These are phyloP conservation scores for Drosophila albomicans DNA, from an alignment of 1,140 invertebrate genomes.

Conservation along the genomic window DNA sequence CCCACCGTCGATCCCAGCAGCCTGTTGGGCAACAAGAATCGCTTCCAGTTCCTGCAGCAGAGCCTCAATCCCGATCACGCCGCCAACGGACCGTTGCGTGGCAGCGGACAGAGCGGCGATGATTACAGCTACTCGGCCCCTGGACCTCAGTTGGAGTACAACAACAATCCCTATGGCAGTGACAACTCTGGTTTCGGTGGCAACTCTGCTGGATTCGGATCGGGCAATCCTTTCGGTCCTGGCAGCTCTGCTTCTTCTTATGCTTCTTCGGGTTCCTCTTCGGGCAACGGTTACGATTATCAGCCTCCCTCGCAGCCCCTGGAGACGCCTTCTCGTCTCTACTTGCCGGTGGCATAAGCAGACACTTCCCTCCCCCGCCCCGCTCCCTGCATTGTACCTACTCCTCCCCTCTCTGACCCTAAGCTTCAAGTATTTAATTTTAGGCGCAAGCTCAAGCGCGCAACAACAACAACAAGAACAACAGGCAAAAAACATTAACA, in stretches of 20 bases:
- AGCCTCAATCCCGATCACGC: slow-evolving; percentile 64
- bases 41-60: slow-evolving; percentile 83
- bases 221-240: slow-evolving; percentile 37
- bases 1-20: slow-evolving; percentile 66
- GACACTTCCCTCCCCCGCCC: not conserved
- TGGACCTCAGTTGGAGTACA: slow-evolving; percentile 15
- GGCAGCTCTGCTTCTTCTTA: slow-evolving; percentile 28
- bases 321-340: slow-evolving; percentile 65
- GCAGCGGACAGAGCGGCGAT: slow-evolving; percentile 78
- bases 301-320: slow-evolving; percentile 52
- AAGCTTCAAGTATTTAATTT: slow-evolving; percentile 77
- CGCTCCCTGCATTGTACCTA: not conserved
- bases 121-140: slow-evolving; percentile 71
- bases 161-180: slow-evolving; percentile 17
- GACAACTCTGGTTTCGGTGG: not conserved
- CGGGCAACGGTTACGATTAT: slow-evolving; percentile 67
- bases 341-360: slow-evolving; percentile 75
- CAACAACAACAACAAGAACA: slow-evolving; percentile 34
- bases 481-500: slow-evolving; percentile 43
- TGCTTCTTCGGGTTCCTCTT: slow-evolving; percentile 3
- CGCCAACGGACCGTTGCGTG: slow-evolving; percentile 53
- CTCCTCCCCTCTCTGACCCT: slow-evolving; percentile 26
- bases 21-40: slow-evolving; percentile 76
- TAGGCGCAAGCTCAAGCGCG: slow-evolving; percentile 60
- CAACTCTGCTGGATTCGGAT: slow-evolving; percentile 8